These are phyloP conservation scores for Puntigrus tetrazona DNA, from an alignment of 2,113 vertebrate genomes.

Conservation along the genomic window DNA sequence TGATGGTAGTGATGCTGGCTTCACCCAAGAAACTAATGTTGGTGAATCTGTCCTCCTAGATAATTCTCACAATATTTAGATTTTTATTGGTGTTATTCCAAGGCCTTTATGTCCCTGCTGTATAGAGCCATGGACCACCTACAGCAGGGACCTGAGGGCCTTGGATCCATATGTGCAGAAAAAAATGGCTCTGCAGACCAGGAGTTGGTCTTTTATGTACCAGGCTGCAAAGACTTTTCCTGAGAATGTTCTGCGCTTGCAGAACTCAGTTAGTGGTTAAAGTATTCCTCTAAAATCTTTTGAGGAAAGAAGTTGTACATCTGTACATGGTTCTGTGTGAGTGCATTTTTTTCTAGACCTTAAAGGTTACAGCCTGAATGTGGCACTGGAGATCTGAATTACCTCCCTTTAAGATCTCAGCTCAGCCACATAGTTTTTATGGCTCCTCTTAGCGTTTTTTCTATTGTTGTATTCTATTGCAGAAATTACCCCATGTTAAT, in stretches of 20 bases:
- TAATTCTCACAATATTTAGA: not conserved
- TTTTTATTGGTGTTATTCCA: not conserved
- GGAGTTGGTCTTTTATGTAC: not conserved
- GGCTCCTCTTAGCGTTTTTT: not conserved
- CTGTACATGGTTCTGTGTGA: too few relatives aligned
- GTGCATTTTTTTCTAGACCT: not conserved
- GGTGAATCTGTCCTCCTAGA: not conserved
- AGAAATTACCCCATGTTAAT: not conserved
- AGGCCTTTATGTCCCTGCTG: not conserved
- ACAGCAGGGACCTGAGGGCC: too few relatives aligned
- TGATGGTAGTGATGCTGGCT: not conserved
- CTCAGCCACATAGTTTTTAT: not conserved
- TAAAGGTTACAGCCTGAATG: not conserved
- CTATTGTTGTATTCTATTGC: not conserved
- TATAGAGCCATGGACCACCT: not conserved
- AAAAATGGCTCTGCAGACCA: not conserved
- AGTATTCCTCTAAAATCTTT: too few relatives aligned
- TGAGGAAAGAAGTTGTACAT: not conserved
- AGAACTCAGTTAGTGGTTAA: not conserved
- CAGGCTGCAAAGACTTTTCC: not conserved
- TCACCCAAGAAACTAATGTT: not conserved
- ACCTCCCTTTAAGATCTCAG: conserved; percentile 16
- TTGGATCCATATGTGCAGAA: too few relatives aligned
- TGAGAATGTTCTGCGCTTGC: not conserved
- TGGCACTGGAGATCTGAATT: not conserved